Evolutionary conservation across 2,888 invertebrate genomes (phyloP).

Genomic region (Ecliptopera silaceata): DNA sequence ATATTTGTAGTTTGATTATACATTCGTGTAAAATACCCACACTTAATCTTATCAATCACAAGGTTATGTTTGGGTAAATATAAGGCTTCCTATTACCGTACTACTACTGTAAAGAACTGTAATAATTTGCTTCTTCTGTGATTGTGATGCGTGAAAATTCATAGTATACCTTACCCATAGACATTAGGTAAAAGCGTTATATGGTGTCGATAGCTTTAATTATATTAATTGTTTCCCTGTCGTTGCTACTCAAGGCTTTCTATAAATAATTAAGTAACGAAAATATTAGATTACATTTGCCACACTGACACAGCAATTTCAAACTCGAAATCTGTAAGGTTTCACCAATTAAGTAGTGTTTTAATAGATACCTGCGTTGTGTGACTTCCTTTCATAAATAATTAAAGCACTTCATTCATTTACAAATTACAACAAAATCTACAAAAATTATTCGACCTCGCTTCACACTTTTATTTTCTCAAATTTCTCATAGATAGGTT

Average conservation of each 20-base stretch:
- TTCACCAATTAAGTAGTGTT: not conserved
- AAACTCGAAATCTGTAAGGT: not conserved
- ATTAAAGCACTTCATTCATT: conserved; percentile 32
- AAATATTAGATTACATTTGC: conserved; percentile 22
- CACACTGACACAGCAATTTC: conserved; percentile 45
- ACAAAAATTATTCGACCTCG: conserved; percentile 24
- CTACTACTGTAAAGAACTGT: not conserved
- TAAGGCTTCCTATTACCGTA: conserved; percentile 21
- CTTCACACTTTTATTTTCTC: conserved; percentile 27
- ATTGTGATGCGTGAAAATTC: not conserved
- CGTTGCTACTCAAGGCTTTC: conserved; percentile 40
- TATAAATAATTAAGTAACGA: conserved; percentile 42
- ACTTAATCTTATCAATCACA: conserved; percentile 21
- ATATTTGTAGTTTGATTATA: too few relatives aligned
- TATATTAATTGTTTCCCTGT: conserved; percentile 4
- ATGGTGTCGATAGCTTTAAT: not conserved
- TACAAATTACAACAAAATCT: conserved; percentile 32
- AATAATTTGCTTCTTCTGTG: not conserved
- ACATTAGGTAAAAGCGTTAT: not conserved
- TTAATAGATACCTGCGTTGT: conserved; percentile 26
- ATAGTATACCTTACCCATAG: not conserved
- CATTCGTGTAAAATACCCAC: too few relatives aligned
- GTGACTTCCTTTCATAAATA: conserved; percentile 14
- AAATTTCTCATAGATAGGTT: conserved; percentile 16
- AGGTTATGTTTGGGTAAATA: conserved; percentile 18